phyloP scores from a whole-genome alignment of 2,113 vertebrate species.

The Cyanoliseus patagonus region DNA sequence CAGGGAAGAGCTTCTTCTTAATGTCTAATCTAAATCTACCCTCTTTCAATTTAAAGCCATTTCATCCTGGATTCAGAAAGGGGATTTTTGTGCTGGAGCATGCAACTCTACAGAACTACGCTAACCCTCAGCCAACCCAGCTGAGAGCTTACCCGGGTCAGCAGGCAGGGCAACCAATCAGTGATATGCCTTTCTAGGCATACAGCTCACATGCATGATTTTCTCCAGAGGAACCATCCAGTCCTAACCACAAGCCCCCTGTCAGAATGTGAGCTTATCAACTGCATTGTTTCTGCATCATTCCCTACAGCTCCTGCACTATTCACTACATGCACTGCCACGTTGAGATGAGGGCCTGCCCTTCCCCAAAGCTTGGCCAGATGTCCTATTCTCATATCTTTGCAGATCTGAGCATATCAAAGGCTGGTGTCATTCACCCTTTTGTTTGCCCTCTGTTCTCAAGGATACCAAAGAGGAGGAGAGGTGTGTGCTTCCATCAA shows the following conservation, averaged over 20 bases:
- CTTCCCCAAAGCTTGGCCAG: not conserved
- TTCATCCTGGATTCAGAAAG: not conserved
- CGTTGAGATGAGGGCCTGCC: fast-evolving
- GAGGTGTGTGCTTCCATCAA: not conserved
- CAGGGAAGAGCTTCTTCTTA: not conserved
- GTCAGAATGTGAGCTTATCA: not conserved
- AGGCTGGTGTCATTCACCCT: not conserved
- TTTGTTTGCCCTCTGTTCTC: slow-evolving; percentile 14
- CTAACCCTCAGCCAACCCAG: fast-evolving
- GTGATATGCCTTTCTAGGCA: not conserved
- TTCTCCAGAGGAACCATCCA: not conserved
- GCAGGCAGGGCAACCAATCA: not conserved
- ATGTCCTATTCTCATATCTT: not conserved
- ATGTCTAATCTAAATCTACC: not conserved
- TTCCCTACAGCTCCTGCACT: not conserved
- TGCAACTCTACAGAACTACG: not conserved
- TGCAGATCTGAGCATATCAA: not conserved
- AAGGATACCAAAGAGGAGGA: slow-evolving; percentile 31
- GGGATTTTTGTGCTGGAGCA: not conserved
- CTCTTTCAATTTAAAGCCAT: not conserved
- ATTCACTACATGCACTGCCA: fast-evolving
- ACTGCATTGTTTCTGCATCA: fast-evolving
- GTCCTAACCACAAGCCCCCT: not conserved
- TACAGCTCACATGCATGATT: not conserved
- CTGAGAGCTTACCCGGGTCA: not conserved